Conservation (phyloP, 2,113 vertebrate species). For the Triplophysa siluroides region DNA sequence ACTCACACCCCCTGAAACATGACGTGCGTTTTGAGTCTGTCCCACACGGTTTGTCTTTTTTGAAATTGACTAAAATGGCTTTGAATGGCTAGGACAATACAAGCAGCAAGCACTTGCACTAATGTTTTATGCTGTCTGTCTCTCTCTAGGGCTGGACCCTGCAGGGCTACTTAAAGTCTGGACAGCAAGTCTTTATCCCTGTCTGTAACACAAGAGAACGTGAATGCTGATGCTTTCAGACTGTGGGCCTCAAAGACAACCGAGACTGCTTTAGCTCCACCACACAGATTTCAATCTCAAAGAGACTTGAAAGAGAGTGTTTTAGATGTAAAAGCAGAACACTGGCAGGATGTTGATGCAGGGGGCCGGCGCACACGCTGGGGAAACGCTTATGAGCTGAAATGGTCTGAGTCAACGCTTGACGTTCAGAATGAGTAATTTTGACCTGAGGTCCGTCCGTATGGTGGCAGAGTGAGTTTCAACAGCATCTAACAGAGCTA, state of each 20-base stretch:
- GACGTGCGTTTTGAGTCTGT: neutral
- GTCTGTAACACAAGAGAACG: slow-evolving; percentile 7
- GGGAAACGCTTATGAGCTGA: neutral
- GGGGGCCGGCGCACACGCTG: neutral
- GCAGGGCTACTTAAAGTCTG: neutral
- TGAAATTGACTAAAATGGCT: neutral
- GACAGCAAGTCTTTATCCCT: slow-evolving; percentile 18
- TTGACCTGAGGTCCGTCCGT: neutral
- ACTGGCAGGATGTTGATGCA: neutral
- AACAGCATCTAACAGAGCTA: neutral
- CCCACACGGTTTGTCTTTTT: neutral
- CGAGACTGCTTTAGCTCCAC: neutral
- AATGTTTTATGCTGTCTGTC: neutral
- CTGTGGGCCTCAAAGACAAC: neutral
- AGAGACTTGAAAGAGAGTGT: neutral
- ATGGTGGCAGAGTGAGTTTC: neutral
- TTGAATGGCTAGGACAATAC: slow-evolving; percentile 15
- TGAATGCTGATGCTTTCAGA: slow-evolving; percentile 16
- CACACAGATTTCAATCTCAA: slow-evolving; percentile 3
- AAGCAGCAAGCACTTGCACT: slow-evolving; percentile 34
- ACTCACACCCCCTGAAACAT: neutral
- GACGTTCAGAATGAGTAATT: slow-evolving; percentile 15
- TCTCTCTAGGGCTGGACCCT: neutral
- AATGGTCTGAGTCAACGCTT: neutral
- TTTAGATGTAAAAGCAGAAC: neutral